Evolutionary conservation across 2,888 invertebrate species (phyloP), one percentile per base, ranked within the genome.

Genomic region (Agrotis ipsilon): DNA sequence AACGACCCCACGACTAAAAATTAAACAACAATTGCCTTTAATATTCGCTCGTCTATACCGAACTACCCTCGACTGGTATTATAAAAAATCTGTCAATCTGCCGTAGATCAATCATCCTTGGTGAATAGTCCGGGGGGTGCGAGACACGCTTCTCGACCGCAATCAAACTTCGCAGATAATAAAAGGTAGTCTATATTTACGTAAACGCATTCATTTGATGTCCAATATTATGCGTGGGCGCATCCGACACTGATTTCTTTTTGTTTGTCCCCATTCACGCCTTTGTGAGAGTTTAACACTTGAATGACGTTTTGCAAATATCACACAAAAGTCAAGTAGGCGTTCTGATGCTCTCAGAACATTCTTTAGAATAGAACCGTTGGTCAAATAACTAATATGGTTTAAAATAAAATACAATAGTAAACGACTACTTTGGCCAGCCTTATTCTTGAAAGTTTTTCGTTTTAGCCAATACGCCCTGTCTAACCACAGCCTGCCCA

Each of bases 11-110:
- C 92, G 83, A 93, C 93, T 92, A 94, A 96, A 96, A 96, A 96
- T 96, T 96, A 95, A 95, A 96, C 95, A 96, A 96, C 96, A 96
- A 96, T 96, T 96, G 96, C 95, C 96, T 96, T 95, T 96, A 96
- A 96, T 96, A 96, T 93, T 94, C 94, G 92, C 92, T 93, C 87
- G 91, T 92, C 90, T 92, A 92, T 93, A 89, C 91, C 89, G 87
- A 76, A 73, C 77, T 77, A 92, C 92, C 94, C 92, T 91, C 89
- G 89, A 88, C 92, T 93, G 94, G 94, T 94, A 93, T 92, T 90
- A 90, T 94, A 96, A 94, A 93, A 96, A 96, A 95, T 90, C 96
- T 96, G 96, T 96, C 96, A 96, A 96, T 96, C 96, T 93, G 92
- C 93, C 87, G 93, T 92, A 94, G 95, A 96, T 96, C 96, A 96